phyloP scores from a whole-genome alignment of 2,113 vertebrate genomes.

The Manacus vitellinus region DNA sequence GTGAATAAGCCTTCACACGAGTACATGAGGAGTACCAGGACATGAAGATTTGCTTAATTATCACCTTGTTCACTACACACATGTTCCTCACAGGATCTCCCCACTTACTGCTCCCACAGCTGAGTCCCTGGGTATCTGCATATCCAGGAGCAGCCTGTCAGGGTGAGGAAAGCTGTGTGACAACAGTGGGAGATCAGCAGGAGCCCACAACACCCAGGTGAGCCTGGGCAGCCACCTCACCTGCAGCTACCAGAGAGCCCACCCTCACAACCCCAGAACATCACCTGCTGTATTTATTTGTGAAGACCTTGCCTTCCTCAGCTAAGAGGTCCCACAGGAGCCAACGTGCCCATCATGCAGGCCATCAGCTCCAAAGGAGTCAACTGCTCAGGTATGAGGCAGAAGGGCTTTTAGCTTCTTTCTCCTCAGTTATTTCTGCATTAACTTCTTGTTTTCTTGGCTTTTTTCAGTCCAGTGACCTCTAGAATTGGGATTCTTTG shows the following conservation, averaged over 20 bases:
- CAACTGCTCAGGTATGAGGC: background rate
- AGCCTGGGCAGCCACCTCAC: background rate
- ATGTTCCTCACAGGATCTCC: background rate
- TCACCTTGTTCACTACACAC: background rate
- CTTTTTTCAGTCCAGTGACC: slow-evolving; percentile 39
- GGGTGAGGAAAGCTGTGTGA: fast-evolving
- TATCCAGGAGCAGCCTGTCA: fast-evolving
- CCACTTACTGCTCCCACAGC: background rate
- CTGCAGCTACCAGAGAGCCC: background rate
- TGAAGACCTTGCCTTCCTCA: background rate
- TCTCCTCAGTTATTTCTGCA: background rate
- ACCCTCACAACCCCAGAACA: background rate
- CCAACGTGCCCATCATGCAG: background rate
- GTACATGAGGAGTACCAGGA: fast-evolving
- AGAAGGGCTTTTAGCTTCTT: background rate
- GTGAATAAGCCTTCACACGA: background rate
- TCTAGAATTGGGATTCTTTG: slow-evolving; percentile 46
- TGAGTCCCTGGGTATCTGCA: background rate
- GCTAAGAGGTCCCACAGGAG: background rate
- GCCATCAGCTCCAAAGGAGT: slow-evolving; percentile 32
- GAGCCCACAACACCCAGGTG: fast-evolving
- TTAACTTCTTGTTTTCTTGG: background rate
- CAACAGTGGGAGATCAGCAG: background rate
- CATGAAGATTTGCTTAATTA: background rate
- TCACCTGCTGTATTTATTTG: background rate